Evolutionary conservation across 2,888 invertebrate genomes (phyloP), one percentile per base, ranked within the genome.

Genomic region (Leptopilina myrica): DNA sequence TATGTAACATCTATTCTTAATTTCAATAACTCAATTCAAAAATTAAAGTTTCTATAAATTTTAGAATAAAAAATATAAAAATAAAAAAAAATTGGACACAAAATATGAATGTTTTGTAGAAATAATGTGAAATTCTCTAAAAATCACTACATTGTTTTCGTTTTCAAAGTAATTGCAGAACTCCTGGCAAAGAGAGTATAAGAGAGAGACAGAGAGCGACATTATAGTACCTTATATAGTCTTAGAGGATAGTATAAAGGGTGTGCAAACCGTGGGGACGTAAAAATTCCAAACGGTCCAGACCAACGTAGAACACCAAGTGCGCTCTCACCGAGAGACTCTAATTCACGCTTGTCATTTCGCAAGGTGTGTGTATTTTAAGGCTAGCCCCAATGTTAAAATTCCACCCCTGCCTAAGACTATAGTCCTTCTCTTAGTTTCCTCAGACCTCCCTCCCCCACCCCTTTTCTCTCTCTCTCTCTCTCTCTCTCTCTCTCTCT

Each of bases 321-420:
- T 78, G 64, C 76, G 56, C 76, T 79, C 76, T 79, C 76, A 78
- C 76, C 75, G 64, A 76, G 79, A 79, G 86, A 87, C 87, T 89
- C 88, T 88, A 90, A 90, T 90, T 88, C 89, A 89, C 89, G 90
- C 87, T 86, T 82, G 90, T 90, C 87, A 90, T 90, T 91, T 89
- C 86, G 85, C 88, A 83, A 87, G 86, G 86, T 86, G 85, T 88
- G 89, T 88, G 89, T 90, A 89, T 91, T 90, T 91, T 89, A 90
- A 90, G 89, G 89, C 87, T 86, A 86, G 86, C 83, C 86, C 83
- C 81, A 83, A 84, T 86, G 87, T 89, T 88, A 90, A 91, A 91
- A 90, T 91, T 90, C 89, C 89, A 88, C 87, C 89, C 88, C 85
- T 84, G 82, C 86, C 85, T 79, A 76, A 81, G 81, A 82, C 83